These are phyloP conservation scores for Trinorchestia longiramus DNA, from an alignment of 1,140 invertebrate species.

Conservation along the genomic window DNA sequence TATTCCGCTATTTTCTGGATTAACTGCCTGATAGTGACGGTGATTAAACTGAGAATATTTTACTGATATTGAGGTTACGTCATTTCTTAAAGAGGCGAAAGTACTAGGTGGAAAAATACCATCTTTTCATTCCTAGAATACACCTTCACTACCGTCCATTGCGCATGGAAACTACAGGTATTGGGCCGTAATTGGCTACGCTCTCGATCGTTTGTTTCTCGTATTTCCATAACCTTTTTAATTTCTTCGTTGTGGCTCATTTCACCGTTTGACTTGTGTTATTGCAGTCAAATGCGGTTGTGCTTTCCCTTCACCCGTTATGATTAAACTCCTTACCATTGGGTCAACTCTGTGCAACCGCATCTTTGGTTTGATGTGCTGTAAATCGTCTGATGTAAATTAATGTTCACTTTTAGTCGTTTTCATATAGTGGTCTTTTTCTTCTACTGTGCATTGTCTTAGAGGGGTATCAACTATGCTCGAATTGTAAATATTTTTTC, in stretches of 20 bases:
- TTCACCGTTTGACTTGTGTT: background rate
- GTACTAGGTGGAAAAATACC: background rate
- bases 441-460: background rate
- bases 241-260: background rate
- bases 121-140: background rate
- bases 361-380: background rate
- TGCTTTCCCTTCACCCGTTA: background rate
- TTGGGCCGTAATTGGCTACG: background rate
- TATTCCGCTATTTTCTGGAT: background rate
- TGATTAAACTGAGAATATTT: background rate
- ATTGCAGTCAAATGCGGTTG: background rate
- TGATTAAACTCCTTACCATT: background rate
- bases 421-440: background rate
- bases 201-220: background rate
- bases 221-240: background rate
- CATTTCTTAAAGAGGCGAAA: background rate
- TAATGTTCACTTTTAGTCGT: slow-evolving; percentile 1
- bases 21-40: background rate
- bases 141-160: background rate
- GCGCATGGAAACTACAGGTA: background rate
- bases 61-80: background rate
- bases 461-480: background rate
- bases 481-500: slow-evolving; percentile 9
- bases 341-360: background rate
- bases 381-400: background rate